A percentile compares a stretch with the other conserved stretches of the same genome.
phyloP scores from a whole-genome alignment of 2,797 vertebrate genomes.

The Pseudochirops cupreus region DNA sequence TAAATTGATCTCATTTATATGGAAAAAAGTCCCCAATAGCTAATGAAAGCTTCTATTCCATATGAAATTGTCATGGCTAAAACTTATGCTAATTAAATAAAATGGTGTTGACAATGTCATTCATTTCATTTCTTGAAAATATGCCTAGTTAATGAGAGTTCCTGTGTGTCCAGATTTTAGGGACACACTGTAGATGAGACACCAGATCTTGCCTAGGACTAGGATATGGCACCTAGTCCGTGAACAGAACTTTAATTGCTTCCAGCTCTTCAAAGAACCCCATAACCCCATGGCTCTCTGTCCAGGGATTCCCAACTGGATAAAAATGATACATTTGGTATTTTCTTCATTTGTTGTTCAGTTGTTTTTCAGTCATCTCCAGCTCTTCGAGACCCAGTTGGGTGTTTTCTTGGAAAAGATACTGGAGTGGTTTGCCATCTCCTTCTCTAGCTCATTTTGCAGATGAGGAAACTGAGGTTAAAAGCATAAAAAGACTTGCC shows the following conservation, averaged over 20 bases:
- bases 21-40: too few relatives aligned
- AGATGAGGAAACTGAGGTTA: background rate
- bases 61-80: too few relatives aligned
- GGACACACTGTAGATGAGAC: background rate
- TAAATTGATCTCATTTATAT: too few relatives aligned
- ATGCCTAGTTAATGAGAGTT: too few relatives aligned
- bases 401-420: background rate
- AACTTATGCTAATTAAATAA: too few relatives aligned
- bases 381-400: background rate
- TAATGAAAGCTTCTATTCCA: too few relatives aligned
- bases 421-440: background rate
- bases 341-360: background rate
- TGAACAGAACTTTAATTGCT: background rate
- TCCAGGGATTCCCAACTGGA: background rate
- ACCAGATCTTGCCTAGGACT: background rate
- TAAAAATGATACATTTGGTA: background rate
- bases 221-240: background rate
- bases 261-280: background rate
- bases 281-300: background rate
- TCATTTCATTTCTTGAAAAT: too few relatives aligned
- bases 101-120: too few relatives aligned
- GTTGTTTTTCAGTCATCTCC: background rate
- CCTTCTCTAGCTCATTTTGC: background rate
- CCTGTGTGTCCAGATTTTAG: too few relatives aligned
- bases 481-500: background rate